These are phyloP conservation scores for Rhagium mordax DNA, from an alignment of 2,888 invertebrate species.

Conservation along the genomic window DNA sequence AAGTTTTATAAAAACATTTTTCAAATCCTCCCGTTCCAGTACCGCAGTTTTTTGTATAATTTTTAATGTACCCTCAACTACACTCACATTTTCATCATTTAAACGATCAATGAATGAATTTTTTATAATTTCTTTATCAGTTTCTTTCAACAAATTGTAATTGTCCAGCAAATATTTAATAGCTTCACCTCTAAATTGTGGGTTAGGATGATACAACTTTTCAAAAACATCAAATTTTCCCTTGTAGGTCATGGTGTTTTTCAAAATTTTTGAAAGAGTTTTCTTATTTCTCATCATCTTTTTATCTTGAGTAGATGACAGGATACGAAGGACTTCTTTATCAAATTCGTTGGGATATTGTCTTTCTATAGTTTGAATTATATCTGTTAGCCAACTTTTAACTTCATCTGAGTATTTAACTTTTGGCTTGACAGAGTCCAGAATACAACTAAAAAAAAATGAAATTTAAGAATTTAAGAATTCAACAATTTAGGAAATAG, in stretches of 20 bases:
- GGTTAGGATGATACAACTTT: conserved; percentile 81
- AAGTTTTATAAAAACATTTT: conserved; percentile 72
- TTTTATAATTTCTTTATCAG: conserved; percentile 76
- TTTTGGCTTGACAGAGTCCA: conserved; percentile 57
- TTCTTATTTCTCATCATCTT: conserved; percentile 47
- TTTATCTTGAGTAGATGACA: conserved; percentile 60
- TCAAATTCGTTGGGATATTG: conserved; percentile 84
- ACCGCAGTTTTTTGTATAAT: conserved; percentile 61
- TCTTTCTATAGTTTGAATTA: conserved; percentile 77
- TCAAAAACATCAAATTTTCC: conserved; percentile 73
- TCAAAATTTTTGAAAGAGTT: conserved; percentile 59
- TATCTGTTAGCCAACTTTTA: conserved; percentile 62
- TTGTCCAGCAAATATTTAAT: conserved; percentile 77
- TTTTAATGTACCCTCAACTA: conserved; percentile 74
- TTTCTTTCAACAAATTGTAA: conserved; percentile 70
- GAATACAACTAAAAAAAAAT: conserved; percentile 59
- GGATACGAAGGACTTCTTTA: conserved; percentile 75
- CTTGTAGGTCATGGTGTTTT: conserved; percentile 52
- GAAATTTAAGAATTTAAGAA: too few species aligned
- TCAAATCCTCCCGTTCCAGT: conserved; percentile 61
- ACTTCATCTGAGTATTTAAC: conserved; percentile 52
- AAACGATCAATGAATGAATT: conserved; percentile 78
- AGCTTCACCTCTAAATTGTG: conserved; percentile 78
- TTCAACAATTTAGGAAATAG: too few species aligned
- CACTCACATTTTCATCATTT: conserved; percentile 77